phyloP scores from a whole-genome alignment of 2,113 vertebrate genomes.

The Leucopsar rothschildi region DNA sequence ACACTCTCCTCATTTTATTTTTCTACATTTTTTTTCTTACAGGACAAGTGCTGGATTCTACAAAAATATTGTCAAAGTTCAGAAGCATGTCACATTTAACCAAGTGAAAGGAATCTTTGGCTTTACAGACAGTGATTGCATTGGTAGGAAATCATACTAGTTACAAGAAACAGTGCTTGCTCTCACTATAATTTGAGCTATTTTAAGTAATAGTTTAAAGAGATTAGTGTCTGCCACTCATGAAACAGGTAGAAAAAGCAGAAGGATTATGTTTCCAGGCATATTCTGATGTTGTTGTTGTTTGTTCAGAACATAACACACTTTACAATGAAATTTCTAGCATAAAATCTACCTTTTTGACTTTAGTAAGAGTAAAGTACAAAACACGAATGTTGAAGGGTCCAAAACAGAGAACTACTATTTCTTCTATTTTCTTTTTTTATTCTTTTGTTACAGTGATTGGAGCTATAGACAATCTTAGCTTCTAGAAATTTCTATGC shows the following conservation, averaged over 20 bases:
- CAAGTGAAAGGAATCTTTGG: constrained; percentile 99
- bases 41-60: constrained; percentile 89
- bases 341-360: not conserved
- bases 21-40: not conserved
- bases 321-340: not conserved
- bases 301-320: not conserved
- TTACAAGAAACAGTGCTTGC: not conserved
- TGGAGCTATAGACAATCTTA: not conserved
- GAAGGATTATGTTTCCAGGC: not conserved
- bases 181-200: not conserved
- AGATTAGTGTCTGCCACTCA: not conserved
- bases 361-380: not conserved
- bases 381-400: not conserved
- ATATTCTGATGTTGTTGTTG: not conserved
- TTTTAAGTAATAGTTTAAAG: not conserved
- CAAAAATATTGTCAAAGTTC: constrained; percentile 89
- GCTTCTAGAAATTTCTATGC: not conserved
- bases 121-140: constrained; percentile 96
- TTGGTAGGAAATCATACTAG: constrained; percentile 74
- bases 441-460: not conserved
- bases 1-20: not conserved
- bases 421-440: too few relatives aligned
- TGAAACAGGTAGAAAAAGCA: not conserved
- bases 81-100: constrained; percentile 98
- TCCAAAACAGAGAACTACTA: not conserved